A percentile compares a stretch with the other conserved stretches of the same genome.
Evolutionary conservation across 2,888 invertebrate species (phyloP).

Genomic region (Scaptomyza parva): DNA sequence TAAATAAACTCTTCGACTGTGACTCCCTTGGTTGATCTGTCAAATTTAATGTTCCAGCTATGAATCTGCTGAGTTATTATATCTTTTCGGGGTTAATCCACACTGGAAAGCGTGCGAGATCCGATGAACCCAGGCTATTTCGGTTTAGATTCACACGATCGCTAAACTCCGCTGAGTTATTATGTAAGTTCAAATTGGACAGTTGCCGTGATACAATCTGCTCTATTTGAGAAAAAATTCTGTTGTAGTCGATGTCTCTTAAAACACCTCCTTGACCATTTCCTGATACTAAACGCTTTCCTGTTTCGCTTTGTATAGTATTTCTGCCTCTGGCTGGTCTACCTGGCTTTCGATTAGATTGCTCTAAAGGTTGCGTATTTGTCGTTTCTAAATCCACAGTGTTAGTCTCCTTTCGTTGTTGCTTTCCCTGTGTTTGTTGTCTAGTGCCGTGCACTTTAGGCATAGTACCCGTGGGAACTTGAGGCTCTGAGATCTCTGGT

Average conservation of each 20-base stretch:
- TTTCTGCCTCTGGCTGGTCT: neutral
- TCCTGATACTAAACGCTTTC: neutral
- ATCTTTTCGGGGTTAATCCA: neutral
- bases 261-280: neutral
- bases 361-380: neutral
- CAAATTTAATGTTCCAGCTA: slow-evolving; percentile 5
- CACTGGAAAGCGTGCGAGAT: neutral
- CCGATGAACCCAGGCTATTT: neutral
- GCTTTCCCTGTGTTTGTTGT: neutral
- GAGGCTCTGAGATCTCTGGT: neutral
- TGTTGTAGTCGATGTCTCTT: neutral
- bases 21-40: neutral
- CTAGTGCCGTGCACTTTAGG: neutral
- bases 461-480: neutral
- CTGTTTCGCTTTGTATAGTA: neutral
- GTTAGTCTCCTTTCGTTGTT: neutral
- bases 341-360: neutral
- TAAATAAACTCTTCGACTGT: slow-evolving; percentile 1
- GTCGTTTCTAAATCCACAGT: neutral
- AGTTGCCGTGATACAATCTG: slow-evolving; percentile 1
- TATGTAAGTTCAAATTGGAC: neutral
- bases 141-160: neutral
- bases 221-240: neutral
- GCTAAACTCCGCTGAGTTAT: neutral
- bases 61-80: slow-evolving; percentile 1